phyloP scores from a whole-genome alignment of 2,113 vertebrate species.

The Mesembrinibis cayennensis region DNA sequence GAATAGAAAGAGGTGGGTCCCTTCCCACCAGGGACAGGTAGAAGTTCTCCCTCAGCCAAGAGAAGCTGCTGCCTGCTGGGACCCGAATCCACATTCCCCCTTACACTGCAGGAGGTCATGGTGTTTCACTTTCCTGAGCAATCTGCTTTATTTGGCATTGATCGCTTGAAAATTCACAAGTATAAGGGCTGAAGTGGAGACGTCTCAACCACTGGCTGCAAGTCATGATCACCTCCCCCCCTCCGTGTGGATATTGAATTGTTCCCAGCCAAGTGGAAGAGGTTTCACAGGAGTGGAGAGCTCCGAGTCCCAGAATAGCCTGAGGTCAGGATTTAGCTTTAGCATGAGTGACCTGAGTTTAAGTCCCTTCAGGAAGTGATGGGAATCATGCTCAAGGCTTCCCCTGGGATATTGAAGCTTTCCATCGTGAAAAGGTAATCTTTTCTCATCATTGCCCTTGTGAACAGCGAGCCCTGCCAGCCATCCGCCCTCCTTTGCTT shows the following conservation, averaged over 20 bases:
- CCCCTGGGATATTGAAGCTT: neutral
- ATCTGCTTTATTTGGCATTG: neutral
- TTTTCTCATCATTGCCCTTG: neutral
- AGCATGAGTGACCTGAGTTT: neutral
- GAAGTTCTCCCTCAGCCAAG: neutral
- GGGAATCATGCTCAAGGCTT: neutral
- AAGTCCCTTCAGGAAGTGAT: neutral
- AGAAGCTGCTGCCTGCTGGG: neutral
- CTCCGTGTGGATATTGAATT: rapidly evolving
- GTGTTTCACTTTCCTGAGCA: neutral
- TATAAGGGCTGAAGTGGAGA: neutral
- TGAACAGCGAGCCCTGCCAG: neutral
- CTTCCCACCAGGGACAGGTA: neutral
- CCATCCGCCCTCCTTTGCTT: too few relatives aligned
- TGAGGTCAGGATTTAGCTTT: neutral
- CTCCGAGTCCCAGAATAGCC: neutral
- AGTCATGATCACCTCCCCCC: rapidly evolving
- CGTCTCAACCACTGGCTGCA: neutral
- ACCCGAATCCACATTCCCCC: neutral
- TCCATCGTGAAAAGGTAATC: neutral
- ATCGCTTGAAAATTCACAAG: neutral
- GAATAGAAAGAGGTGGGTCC: neutral
- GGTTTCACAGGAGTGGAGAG: neutral
- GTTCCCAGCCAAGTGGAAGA: neutral
- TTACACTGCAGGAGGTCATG: neutral